Conservation (phyloP, 2,888 invertebrate genomes). For the Mythimna ferrago region DNA sequence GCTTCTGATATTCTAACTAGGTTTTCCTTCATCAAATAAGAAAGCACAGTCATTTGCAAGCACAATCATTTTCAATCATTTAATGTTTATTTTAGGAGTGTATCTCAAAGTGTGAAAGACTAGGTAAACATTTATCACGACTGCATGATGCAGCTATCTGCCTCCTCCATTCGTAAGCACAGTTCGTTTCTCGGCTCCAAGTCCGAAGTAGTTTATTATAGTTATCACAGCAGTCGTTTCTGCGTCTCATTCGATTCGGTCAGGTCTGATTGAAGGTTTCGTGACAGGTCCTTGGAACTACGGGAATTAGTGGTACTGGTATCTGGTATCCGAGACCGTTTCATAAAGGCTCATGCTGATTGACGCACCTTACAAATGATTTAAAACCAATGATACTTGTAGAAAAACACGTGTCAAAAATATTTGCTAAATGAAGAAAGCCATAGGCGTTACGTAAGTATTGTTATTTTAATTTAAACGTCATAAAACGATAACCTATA, state of each 20-base stretch:
- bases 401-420: too few species aligned
- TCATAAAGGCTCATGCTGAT: constrained; percentile 27
- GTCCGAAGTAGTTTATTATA: constrained; percentile 65
- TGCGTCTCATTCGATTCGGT: constrained; percentile 72
- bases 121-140: not conserved
- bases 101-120: too few species aligned
- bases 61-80: too few species aligned
- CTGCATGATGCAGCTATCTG: not conserved
- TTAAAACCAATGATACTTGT: not conserved
- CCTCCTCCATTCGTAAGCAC: constrained; percentile 45
- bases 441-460: not conserved
- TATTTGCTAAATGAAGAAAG: not conserved
- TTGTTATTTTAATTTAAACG: too few species aligned
- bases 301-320: constrained; percentile 60
- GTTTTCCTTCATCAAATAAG: too few species aligned
- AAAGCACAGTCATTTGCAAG: too few species aligned
- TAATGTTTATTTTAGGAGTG: too few species aligned
- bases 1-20: too few species aligned
- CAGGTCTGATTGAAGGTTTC: constrained; percentile 76
- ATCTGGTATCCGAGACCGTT: constrained; percentile 39
- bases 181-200: constrained; percentile 18
- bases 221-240: constrained; percentile 65
- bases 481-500: not conserved
- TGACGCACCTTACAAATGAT: not conserved
- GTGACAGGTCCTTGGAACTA: constrained; percentile 64